Evolutionary conservation across 2,888 invertebrate genomes (phyloP), one percentile per base, ranked within the genome.

Genomic region (Caenorhabditis parvicauda): DNA sequence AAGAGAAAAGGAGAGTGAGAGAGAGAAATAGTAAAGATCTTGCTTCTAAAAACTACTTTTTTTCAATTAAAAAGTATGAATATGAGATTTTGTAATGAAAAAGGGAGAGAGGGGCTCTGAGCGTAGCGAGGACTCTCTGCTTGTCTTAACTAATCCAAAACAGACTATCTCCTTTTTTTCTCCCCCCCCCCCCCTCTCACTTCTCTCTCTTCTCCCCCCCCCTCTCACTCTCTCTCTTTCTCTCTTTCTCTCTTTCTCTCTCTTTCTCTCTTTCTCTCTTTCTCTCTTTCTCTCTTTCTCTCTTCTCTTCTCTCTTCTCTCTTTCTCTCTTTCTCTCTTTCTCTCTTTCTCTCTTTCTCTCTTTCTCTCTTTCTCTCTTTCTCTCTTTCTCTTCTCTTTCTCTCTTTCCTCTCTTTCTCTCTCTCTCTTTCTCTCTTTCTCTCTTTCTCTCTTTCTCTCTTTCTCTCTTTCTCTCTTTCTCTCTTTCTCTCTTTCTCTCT

Each of bases 341-440:
- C 35, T 50, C 39, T 28, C 14, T 28, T 25, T 53, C 44, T 35
- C 46, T 25, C 52, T 46, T 48, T 58, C 58, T 51, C 45, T 57
- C 29, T 51, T 38, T 52, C 45, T 45, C 39, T 37, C 45, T 43
- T 28, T 27, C 43, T 37, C 2, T 51, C n/a, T n/a, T n/a, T n/a
- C n/a, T n/a, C n/a, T n/a, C n/a, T n/a, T n/a, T n/a, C n/a, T n/a
- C n/a, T n/a, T n/a, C n/a, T n/a, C 41, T 37, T 44, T 37, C 52
- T 22, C 25, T 50, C 43, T 41, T 47, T 37, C 37, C 43, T 28
- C 29, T 54, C 39, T 39, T 42, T 29, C 50, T 28, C 49, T 55
- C 21, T 41, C 17, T 47, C 42, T 51, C 44, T 49, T 45, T 48
- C 35, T 50, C 39, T 28, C 14, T 29, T 22, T 32, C 35, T 46